These are phyloP conservation scores for Chorisops tibialis DNA, from an alignment of 2,888 invertebrate genomes.

Conservation along the genomic window DNA sequence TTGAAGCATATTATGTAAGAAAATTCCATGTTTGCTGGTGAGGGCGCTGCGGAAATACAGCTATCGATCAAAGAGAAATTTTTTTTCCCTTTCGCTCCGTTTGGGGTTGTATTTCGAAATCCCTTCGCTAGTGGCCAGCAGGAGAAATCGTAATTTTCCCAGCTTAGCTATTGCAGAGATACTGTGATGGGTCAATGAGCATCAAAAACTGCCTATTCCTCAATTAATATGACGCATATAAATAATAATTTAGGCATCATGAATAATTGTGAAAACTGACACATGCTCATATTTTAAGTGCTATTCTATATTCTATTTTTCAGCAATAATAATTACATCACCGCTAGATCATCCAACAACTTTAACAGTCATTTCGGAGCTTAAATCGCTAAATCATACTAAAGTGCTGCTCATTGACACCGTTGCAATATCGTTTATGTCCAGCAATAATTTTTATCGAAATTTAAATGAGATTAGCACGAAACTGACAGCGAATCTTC, in stretches of 20 bases:
- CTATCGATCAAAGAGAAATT: too few species aligned
- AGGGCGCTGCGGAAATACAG: too few species aligned
- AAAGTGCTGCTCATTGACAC: constrained; percentile 51
- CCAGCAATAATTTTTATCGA: constrained; percentile 48
- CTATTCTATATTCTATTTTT: constrained; percentile 21
- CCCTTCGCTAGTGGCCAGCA: too few species aligned
- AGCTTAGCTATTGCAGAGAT: too few species aligned
- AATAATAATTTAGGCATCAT: background rate
- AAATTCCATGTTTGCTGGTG: too few species aligned
- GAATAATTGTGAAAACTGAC: background rate
- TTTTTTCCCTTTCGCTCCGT: too few species aligned
- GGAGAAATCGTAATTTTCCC: too few species aligned
- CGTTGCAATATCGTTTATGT: constrained; percentile 49
- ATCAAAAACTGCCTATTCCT: too few species aligned
- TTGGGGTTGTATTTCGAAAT: too few species aligned
- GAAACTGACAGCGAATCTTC: constrained; percentile 44
- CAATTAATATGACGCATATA: too few species aligned
- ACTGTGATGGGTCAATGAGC: too few species aligned
- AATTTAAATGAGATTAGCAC: constrained; percentile 44
- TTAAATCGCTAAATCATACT: constrained; percentile 37
- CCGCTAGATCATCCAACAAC: constrained; percentile 27
- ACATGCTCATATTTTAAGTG: background rate
- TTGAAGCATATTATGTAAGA: too few species aligned
- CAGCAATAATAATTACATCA: constrained; percentile 34
- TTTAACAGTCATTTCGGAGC: constrained; percentile 25